Conservation (phyloP, 2,888 invertebrate species). For the Phanerotoma sp. region DNA sequence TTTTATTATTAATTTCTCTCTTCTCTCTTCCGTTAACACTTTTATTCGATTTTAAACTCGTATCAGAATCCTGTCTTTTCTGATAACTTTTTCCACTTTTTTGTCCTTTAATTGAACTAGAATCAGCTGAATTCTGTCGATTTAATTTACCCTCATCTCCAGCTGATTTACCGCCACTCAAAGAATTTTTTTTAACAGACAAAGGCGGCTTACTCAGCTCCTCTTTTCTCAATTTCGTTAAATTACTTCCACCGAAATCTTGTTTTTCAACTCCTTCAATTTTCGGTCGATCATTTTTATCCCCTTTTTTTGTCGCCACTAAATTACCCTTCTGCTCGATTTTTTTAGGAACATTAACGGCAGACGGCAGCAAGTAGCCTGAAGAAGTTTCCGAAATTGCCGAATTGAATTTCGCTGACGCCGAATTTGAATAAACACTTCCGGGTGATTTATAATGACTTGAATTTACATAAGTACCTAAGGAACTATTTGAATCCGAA, state of each 20-base stretch:
- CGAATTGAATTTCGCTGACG: conserved; percentile 60
- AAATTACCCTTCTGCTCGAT: conserved; percentile 37
- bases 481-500: conserved; percentile 44
- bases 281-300: conserved; percentile 8
- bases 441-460: conserved; percentile 62
- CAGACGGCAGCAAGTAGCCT: conserved; percentile 73
- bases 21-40: conserved; percentile 32
- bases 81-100: no score
- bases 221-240: no score
- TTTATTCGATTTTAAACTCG: conserved; percentile 40
- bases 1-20: conserved; percentile 36
- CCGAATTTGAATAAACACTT: conserved; percentile 64
- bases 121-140: no score
- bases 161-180: no score
- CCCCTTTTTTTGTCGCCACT: conserved; percentile 5
- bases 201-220: no score
- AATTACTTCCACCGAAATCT: no score
- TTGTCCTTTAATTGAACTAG: no score
- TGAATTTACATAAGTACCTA: conserved; percentile 66
- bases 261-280: no score
- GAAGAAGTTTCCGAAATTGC: conserved; percentile 69
- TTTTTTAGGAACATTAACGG: conserved; percentile 66
- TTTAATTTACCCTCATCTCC: no score
- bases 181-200: no score
- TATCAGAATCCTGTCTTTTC: conserved; percentile 35